Conservation (phyloP, 2,888 invertebrate genomes). For the Beris chalybata region DNA sequence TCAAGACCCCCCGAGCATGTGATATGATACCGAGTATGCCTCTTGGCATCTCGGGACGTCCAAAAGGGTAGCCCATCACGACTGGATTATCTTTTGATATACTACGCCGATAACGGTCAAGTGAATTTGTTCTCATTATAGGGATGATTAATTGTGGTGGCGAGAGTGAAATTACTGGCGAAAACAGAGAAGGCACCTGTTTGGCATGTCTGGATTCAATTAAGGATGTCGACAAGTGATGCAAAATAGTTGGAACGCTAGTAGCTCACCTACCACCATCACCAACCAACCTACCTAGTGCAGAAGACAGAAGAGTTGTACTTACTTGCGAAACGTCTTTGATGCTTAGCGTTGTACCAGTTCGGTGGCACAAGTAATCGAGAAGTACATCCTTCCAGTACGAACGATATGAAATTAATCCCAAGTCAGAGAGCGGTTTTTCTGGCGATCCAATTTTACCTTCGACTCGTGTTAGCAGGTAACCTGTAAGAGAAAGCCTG, state of each 20-base stretch:
- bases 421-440: constrained; percentile 95
- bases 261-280: background rate
- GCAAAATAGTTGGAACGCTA: background rate
- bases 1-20: background rate
- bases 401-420: constrained; percentile 94
- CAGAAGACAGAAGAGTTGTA: background rate
- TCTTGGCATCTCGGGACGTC: background rate
- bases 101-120: constrained; percentile 26
- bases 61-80: background rate
- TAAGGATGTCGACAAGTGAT: constrained; percentile 8
- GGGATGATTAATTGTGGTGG: constrained; percentile 34
- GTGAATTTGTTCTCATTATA: constrained; percentile 36
- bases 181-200: constrained; percentile 34
- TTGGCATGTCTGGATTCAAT: constrained; percentile 35
- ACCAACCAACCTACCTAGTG: background rate
- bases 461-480: constrained; percentile 92
- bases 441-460: constrained; percentile 99
- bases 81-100: constrained; percentile 33
- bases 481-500: constrained; percentile 66
- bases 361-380: constrained; percentile 85
- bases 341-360: constrained; percentile 86
- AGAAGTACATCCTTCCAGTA: constrained; percentile 98
- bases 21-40: background rate
- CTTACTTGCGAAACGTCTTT: constrained; percentile 71
- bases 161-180: constrained; percentile 31